Evolutionary conservation across 2,888 invertebrate species (phyloP), one percentile per base, ranked within the genome.

Genomic region (Calliopum simillimum): DNA sequence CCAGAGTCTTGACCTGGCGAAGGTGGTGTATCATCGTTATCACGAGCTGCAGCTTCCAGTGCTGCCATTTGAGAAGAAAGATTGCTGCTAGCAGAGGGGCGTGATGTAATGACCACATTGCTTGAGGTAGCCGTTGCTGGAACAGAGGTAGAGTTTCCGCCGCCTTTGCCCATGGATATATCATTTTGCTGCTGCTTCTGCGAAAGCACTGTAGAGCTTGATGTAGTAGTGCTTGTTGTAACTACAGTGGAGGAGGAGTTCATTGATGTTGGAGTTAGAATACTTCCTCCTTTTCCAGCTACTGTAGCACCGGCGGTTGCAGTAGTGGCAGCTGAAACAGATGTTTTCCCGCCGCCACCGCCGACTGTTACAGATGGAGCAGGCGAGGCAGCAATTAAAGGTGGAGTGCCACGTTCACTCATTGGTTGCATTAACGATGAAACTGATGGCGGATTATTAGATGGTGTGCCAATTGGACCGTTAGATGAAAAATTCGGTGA

Each of bases 51-150:
- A 5, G 92, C 92, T 76, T 90, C 90, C 66, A 92, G 89, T 4
- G 92, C 92, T 14, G 92, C 91, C 90, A 92, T 91, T 83, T 92
- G 92, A 12, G 92, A 91, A 21, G 92, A 91, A 82, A 91, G 88
- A 70, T 86, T 85, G 55, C 84, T 86, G 53, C 86, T 86, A 61
- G 68, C 61, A 16, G 73, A 64, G n/a, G 81, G 77, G n/a, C 79
- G 76, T 6, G 77, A 67, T 53, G 75, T 61, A 46, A 70, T 70
- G 46, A 73, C 58, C 71, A 73, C 71, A 74, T 70, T 77, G 61
- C 73, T 78, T 12, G 81, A 77, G 41, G 79, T 78, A 46, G 78
- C 78, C 58, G 77, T 80, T 21, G 53, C 12, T 70, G 78, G 71
- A 63, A 76, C 71, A 16, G 80, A 79, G 21, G 73, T 76, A 13